Conservation (phyloP, 2,113 vertebrate genomes). For the Rhegmatorhina hoffmannsi region DNA sequence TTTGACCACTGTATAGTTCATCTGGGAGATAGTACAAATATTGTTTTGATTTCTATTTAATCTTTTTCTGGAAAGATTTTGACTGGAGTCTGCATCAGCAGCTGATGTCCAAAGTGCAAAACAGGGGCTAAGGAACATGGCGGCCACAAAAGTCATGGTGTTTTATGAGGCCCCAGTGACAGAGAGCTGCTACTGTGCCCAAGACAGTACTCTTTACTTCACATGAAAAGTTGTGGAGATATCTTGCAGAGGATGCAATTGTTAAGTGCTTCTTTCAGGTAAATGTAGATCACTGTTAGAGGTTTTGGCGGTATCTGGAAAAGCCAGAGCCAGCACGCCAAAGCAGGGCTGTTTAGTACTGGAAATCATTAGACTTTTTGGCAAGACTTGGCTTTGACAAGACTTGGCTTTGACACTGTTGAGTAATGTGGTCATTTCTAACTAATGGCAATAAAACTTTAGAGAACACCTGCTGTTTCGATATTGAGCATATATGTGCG, state of each 20-base stretch:
- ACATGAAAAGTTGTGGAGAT: neutral
- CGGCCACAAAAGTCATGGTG: neutral
- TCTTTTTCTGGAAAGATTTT: conserved; percentile 8
- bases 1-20: neutral
- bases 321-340: neutral
- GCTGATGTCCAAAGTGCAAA: neutral
- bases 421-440: conserved; percentile 57
- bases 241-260: neutral
- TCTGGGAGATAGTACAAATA: neutral
- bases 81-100: neutral
- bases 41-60: neutral
- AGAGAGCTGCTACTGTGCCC: neutral
- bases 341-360: neutral
- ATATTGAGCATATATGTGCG: conserved; percentile 45
- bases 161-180: neutral
- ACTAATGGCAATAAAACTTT: conserved; percentile 47
- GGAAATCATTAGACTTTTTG: conserved; percentile 4
- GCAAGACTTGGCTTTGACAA: neutral
- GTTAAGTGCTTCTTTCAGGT: neutral
- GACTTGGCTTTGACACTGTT: conserved; percentile 25
- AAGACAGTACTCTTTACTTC: neutral
- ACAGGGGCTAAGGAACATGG: neutral
- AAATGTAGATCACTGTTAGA: neutral
- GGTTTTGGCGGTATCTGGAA: neutral
- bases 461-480: conserved; percentile 41